Evolutionary conservation across 1,140 invertebrate species (phyloP), one percentile per base, ranked within the genome.

Genomic region (Ooceraea biroi): DNA sequence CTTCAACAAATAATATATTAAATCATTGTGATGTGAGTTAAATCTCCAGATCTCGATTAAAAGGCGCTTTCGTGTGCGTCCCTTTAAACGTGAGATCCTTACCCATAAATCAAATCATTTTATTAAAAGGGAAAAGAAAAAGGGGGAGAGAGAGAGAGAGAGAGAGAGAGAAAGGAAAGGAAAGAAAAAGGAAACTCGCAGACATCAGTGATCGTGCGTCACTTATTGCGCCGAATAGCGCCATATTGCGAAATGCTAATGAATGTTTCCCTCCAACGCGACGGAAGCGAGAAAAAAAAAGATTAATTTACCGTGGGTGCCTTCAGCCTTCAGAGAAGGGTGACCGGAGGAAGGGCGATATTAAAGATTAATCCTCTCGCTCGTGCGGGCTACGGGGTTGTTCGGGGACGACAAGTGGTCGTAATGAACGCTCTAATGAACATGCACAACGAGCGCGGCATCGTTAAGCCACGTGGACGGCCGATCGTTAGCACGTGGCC

Each of bases 281-380:
- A 36, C 61, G 66, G 82, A 65, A 83, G 77, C 85, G 57, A 52
- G 63, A 63, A 66, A 85, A 76, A 88, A 82, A 87, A 68, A 88
- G 84, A 89, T 91, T 90, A 90, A 90, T 91, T 90, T 85, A 90
- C 85, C 65, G 76, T 50, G 19, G 65, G 17, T 19, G 66, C 30
- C 30, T 44, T 36, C 36, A 36, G 36, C 65, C 30, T 68, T 36
- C 22, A 44, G 66, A 72, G 87, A 80, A 58, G 36, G 41, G 19
- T 83, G 71, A 73, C 72, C 60, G 72, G 58, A 36, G 55, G 25
- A 25, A 65, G 66, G 41, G 65, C 71, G 85, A 90, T 91, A 92
- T 92, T 92, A 92, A 92, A 91, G 91, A 92, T 91, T 91, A 90
- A 90, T 88, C 82, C 84, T 82, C 82, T 83, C 27, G 55, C 25